Base-by-base conservation (phyloP, 2,888 invertebrate genomes). In the Protodeltote pygarga region DNA sequence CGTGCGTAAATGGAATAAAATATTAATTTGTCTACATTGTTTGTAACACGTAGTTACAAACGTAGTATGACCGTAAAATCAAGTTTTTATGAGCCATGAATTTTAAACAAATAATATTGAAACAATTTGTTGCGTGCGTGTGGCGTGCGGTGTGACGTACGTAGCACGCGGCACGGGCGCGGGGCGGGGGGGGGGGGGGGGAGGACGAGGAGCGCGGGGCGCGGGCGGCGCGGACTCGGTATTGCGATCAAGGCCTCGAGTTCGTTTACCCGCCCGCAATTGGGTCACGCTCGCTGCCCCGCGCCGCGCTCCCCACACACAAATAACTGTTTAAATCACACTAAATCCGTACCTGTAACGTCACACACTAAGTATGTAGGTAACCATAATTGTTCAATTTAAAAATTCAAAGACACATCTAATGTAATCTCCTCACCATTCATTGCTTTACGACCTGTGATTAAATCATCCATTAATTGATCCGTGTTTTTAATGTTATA, bases 211-310 rank as follows among this genome's bases (percentile, higher is more conserved):
- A 27, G 70, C 44, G 69, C 65, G 64, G 64, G 47, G 68, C 53
- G 72, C 60, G 65, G 64, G 62, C 62, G 67, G 65, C 72, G 77
- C 75, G 71, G 67, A 52, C 62, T 71, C 80, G 73, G 83, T 87
- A 92, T 91, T 91, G 92, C 92, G 92, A 92, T 90, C 92, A 92
- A 91, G 92, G 92, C 91, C 91, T 72, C 80, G 77, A 81, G 92
- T 88, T 91, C 91, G 90, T 92, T 90, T 89, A 90, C 91, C 91
- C 85, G 75, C 69, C 62, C 57, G 75, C 86, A 91, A 90, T 84
- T 89, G 76, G 91, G 91, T 90, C 90, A 88, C 83, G 84, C 86
- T 79, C 77, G 77, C 76, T 79, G 75, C 77, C 76, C 74, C 80
- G 75, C 83, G 66, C 79, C 77, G 73, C 82, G 65, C 78, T 75